A percentile compares a stretch with the other conserved stretches of the same genome.
Evolutionary conservation across 2,797 vertebrate genomes (phyloP).

Genomic region (Coregonus suidteri): DNA sequence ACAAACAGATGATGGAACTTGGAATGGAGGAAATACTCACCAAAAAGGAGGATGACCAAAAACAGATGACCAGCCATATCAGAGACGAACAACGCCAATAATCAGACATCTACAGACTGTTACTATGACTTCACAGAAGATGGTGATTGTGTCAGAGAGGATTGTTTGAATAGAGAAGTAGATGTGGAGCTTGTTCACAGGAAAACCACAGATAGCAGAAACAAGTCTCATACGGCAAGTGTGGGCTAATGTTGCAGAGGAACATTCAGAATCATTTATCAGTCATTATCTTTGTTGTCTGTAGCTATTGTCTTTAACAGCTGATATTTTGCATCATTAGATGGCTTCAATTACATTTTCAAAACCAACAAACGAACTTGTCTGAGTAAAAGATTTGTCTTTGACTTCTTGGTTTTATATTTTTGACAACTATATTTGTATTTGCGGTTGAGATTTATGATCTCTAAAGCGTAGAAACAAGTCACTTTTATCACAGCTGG

Average conservation of each 20-base stretch:
- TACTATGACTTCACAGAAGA: neutral
- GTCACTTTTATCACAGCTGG: neutral
- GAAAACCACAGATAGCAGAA: slow-evolving; percentile 8
- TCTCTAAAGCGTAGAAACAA: neutral
- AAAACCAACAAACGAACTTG: no score
- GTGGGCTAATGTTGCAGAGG: no score
- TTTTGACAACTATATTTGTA: neutral
- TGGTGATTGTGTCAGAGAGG: no score
- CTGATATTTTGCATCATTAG: no score
- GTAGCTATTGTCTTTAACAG: no score
- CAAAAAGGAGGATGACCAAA: slow-evolving; percentile 32
- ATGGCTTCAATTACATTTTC: no score
- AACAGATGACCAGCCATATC: slow-evolving; percentile 22
- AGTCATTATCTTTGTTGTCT: no score
- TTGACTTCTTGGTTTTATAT: neutral
- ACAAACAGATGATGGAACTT: neutral
- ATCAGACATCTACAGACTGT: no score
- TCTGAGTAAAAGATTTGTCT: no score
- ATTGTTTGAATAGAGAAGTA: no score
- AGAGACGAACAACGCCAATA: slow-evolving; percentile 2
- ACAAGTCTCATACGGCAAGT: neutral
- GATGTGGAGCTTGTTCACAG: neutral
- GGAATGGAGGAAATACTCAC: slow-evolving; percentile 25
- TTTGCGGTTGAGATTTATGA: neutral
- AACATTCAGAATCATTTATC: no score